Percentiles rank a stretch among this genome's conserved stretches.
phyloP scores from a whole-genome alignment of 2,888 invertebrate species.

The Trissolcus brochymenae region DNA sequence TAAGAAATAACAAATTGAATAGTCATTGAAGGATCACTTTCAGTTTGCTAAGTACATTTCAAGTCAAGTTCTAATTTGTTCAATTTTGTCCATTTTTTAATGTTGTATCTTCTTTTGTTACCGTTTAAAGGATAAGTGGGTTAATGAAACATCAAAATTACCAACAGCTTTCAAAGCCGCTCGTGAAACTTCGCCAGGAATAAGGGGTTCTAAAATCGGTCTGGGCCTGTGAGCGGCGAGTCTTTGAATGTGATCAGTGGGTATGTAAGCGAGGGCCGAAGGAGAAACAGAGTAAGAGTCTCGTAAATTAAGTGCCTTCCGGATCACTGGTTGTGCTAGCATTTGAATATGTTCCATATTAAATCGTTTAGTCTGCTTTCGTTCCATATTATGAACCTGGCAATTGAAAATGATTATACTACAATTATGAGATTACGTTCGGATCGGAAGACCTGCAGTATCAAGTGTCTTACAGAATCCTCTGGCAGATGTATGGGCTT shows the following conservation, averaged over 20 bases:
- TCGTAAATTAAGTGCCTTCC: conserved; percentile 26
- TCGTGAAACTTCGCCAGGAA: conserved; percentile 61
- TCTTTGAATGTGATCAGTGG: conserved; percentile 55
- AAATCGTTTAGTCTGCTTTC: conserved; percentile 56
- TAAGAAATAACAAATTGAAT: conserved; percentile 12
- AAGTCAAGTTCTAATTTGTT: not conserved
- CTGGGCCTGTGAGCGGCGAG: conserved; percentile 54
- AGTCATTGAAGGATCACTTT: not conserved
- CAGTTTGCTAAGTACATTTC: not conserved
- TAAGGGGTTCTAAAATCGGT: conserved; percentile 30
- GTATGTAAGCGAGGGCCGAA: conserved; percentile 62
- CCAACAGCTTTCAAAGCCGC: conserved; percentile 59
- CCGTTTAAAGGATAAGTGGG: not conserved
- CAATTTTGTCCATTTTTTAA: not conserved
- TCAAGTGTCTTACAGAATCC: not conserved
- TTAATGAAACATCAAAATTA: conserved; percentile 21
- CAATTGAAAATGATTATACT: conserved; percentile 2
- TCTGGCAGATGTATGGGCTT: conserved; percentile 43
- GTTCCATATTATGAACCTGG: not conserved
- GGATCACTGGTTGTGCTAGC: conserved; percentile 58
- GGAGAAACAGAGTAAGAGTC: conserved; percentile 62
- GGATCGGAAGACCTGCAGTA: not conserved
- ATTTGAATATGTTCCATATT: conserved; percentile 55
- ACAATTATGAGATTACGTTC: conserved; percentile 6
- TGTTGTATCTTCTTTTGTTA: not conserved